phyloP scores from a whole-genome alignment of 2,888 invertebrate genomes.

The Leptarthrus brevirostris region DNA sequence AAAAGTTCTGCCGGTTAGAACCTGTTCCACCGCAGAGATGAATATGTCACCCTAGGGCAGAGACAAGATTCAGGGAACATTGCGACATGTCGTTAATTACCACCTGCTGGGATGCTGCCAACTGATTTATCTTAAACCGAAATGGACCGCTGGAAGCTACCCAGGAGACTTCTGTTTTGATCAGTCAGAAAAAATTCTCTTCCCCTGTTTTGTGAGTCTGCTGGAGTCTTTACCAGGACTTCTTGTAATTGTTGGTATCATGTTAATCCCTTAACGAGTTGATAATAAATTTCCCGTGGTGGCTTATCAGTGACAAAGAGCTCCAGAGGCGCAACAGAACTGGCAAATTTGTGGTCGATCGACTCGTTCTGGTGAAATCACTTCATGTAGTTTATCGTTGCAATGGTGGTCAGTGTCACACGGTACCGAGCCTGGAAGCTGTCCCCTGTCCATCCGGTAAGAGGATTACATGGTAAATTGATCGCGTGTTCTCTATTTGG shows the following conservation, averaged over 20 bases:
- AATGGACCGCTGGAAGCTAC: conserved; percentile 12
- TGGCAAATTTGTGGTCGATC: conserved; percentile 39
- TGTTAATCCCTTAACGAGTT: conserved; percentile 50
- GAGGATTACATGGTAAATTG: conserved; percentile 36
- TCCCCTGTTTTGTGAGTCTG: conserved; percentile 8
- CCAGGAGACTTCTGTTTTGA: conserved; percentile 39
- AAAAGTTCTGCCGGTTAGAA: conserved; percentile 12
- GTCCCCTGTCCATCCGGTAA: conserved; percentile 35
- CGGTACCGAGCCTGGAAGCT: background rate
- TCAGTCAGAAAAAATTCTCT: background rate
- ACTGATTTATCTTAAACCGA: conserved; percentile 36
- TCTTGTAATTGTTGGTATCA: conserved; percentile 37
- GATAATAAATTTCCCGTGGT: conserved; percentile 46
- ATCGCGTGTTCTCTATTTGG: conserved; percentile 43
- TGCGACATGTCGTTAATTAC: conserved; percentile 48
- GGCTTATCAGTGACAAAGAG: conserved; percentile 48
- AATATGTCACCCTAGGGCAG: conserved; percentile 46
- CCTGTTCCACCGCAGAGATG: conserved; percentile 28
- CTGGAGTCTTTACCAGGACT: conserved; percentile 4
- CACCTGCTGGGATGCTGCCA: conserved; percentile 50
- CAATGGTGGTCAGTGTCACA: conserved; percentile 1
- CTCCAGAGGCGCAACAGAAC: background rate
- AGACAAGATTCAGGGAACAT: conserved; percentile 22
- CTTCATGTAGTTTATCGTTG: background rate
- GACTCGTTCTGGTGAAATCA: conserved; percentile 31